Evolutionary conservation across 1,140 invertebrate genomes (phyloP).

Genomic region (Centruroides vittatus): DNA sequence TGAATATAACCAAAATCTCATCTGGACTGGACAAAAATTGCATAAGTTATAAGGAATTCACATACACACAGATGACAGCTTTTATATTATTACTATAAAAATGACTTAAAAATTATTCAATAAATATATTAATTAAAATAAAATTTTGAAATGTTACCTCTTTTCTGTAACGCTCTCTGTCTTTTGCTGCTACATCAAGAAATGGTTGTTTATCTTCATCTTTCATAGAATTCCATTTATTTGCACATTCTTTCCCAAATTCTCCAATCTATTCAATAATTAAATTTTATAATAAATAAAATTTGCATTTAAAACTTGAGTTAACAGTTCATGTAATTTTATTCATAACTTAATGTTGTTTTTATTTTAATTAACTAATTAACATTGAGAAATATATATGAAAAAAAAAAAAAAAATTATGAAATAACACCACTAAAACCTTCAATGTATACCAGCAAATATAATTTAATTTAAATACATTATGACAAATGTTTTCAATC

Average conservation of each 20-base stretch:
- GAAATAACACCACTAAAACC: no score
- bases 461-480: no score
- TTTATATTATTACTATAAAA: not conserved
- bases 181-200: constrained; percentile 17
- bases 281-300: no score
- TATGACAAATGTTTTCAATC: no score
- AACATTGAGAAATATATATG: not conserved
- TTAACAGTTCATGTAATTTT: no score
- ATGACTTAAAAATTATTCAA: not conserved
- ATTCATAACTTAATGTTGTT: not conserved
- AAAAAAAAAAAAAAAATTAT: not conserved
- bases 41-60: no score
- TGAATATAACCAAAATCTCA: not conserved
- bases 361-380: not conserved
- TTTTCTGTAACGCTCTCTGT: constrained; percentile 21
- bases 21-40: no score
- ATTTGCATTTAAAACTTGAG: no score
- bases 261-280: constrained; percentile 19
- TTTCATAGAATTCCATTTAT: constrained; percentile 23
- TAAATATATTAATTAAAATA: constrained; percentile 5
- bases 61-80: no score
- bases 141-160: constrained; percentile 15
- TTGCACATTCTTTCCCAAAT: constrained; percentile 25
- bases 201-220: constrained; percentile 23
- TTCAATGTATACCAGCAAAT: no score